These are phyloP conservation scores for Belonocnema kinseyi DNA, from an alignment of 1,140 invertebrate species.

Conservation along the genomic window DNA sequence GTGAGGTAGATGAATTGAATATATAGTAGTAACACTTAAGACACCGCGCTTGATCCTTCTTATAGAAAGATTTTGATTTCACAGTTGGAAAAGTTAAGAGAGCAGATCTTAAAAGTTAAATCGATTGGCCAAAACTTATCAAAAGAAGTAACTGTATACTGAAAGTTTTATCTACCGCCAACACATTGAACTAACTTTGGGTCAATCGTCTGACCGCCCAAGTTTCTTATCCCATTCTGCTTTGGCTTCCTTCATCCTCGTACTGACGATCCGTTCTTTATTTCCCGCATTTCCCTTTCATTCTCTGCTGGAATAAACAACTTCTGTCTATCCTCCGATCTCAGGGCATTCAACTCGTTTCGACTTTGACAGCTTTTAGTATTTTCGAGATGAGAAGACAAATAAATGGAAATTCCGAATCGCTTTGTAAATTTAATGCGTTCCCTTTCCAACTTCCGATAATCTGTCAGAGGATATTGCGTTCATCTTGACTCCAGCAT, in stretches of 20 bases:
- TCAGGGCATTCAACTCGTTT: conserved; percentile 55
- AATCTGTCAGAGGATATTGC: conserved; percentile 26
- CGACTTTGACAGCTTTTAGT: conserved; percentile 60
- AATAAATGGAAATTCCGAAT: conserved; percentile 22
- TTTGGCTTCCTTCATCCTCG: conserved; percentile 28
- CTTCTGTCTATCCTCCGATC: conserved; percentile 46
- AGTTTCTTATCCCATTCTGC: conserved; percentile 43
- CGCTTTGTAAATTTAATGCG: conserved; percentile 14
- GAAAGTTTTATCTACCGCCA: conserved; percentile 65
- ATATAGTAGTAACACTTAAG: no score
- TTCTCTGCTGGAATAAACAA: conserved; percentile 65
- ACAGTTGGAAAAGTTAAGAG: conserved; percentile 26
- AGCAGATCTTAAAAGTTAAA: background rate
- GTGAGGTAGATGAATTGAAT: no score
- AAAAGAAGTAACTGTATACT: conserved; percentile 52
- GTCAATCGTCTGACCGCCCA: conserved; percentile 55
- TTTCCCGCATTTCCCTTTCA: conserved; percentile 39
- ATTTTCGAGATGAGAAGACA: conserved; percentile 44
- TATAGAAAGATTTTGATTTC: conserved; percentile 17
- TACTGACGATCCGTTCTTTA: conserved; percentile 11
- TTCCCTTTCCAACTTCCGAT: conserved; percentile 14
- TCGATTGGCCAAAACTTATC: conserved; percentile 26
- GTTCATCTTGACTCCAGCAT: background rate
- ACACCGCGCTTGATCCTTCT: no score
- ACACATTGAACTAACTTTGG: conserved; percentile 62